Base-by-base conservation (phyloP, 2,797 vertebrate species). In the Alfaro cultratus region DNA sequence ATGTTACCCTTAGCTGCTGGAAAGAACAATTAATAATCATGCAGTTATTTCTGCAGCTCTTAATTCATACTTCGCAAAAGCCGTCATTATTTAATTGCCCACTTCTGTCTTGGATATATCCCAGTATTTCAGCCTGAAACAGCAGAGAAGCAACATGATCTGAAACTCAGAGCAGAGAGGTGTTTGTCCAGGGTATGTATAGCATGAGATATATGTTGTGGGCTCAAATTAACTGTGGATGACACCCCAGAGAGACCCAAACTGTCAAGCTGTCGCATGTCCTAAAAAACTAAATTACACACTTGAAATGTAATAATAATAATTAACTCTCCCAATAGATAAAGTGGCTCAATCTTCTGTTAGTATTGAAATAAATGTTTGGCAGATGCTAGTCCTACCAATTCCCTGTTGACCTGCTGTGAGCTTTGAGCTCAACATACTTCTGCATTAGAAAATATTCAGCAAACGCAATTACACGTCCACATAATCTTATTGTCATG, bases 1-100 rank as follows among this genome's bases (percentile, higher is more conserved):
- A 89, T 80, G 85, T 78, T 80, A 46, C 4, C 2, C 39, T 81
- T 79, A 62, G 64, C 49, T 68, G n/a, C 43, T 13, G 80, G 67
- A 75, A 80, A 60, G 73, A 36, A n/a, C 0, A 45, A 3, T 55
- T 57, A 70, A 72, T 62, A 79, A 77, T 81, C 36, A 43, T 73
- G 51, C 15, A 13, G 57, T 82, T 76, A 77, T 49, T 75, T 84
- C 49, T 76, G 16, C 18, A 18, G 31, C 46, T 55, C 72, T 80
- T 79, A 73, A 67, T 79, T 81, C 18, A 70, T 41, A 53, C 26
- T 82, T 64, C 76, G 29, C 43, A 21, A 47, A 64, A 80, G 78
- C 31, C 26, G 1, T 68, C 10, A 29, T 74, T 68, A 29, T 74
- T 74, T 49, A 41, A 71, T 76, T 76, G 26, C 23, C 29, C 64